A percentile compares a stretch with the other conserved stretches of the same genome.
phyloP scores from a whole-genome alignment of 2,113 vertebrate genomes.

The Pelmatolapia mariae region DNA sequence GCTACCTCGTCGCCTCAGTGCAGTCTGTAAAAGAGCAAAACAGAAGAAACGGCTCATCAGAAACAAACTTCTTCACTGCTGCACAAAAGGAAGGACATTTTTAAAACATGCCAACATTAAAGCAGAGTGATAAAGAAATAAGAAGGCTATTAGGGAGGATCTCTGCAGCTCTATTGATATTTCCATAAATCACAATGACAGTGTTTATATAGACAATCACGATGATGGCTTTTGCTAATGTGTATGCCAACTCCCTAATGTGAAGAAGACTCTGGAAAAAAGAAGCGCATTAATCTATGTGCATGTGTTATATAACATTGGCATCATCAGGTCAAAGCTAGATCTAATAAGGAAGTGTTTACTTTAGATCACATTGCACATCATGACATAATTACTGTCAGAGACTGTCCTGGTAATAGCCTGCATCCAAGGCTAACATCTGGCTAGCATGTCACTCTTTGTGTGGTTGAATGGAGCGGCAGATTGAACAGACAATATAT shows the following conservation, averaged over 20 bases:
- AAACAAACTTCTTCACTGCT: background rate
- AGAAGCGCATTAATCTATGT: constrained; percentile 3
- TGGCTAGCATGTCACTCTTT: background rate
- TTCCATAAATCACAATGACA: background rate
- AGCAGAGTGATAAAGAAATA: background rate
- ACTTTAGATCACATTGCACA: background rate
- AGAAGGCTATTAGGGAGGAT: background rate
- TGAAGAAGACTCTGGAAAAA: background rate
- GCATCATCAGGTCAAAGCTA: constrained; percentile 19
- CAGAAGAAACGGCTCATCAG: background rate
- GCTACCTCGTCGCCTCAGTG: constrained; percentile 87
- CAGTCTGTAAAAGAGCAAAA: constrained; percentile 76
- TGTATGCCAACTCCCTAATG: background rate
- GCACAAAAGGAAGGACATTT: background rate
- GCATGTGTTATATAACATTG: constrained; percentile 18
- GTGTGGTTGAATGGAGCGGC: background rate
- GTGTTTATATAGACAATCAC: background rate
- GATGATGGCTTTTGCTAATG: background rate
- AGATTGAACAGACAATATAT: background rate
- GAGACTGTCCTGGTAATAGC: background rate
- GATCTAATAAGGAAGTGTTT: constrained; percentile 14
- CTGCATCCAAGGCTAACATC: background rate
- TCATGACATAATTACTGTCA: background rate
- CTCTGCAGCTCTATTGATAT: background rate
- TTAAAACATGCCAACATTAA: background rate